These are phyloP conservation scores for Orussus abietinus DNA, from an alignment of 1,140 invertebrate genomes.

Conservation along the genomic window DNA sequence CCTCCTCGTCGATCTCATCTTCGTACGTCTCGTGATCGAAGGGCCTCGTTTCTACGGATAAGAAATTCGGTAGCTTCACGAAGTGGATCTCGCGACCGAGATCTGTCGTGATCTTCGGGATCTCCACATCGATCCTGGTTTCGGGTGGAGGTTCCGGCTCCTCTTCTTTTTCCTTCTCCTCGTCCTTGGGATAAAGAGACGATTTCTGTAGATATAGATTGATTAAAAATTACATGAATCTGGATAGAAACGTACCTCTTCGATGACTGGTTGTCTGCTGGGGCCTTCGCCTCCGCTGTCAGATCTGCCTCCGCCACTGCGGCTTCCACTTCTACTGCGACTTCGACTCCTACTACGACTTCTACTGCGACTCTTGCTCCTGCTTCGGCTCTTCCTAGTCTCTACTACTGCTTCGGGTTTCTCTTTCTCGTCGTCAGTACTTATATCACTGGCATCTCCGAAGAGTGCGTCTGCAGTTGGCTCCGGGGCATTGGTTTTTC, in stretches of 20 bases:
- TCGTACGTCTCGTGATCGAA: conserved; percentile 95
- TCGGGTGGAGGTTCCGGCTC: conserved; percentile 79
- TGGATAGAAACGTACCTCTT: conserved; percentile 46
- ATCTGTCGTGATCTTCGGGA: conserved; percentile 90
- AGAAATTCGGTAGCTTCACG: conserved; percentile 90
- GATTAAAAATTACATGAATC: conserved; percentile 18
- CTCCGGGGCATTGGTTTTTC: conserved; percentile 47
- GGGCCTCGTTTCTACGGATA: conserved; percentile 88
- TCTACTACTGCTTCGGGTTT: conserved; percentile 41
- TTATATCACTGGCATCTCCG: conserved; percentile 91
- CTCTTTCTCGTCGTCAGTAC: conserved; percentile 69
- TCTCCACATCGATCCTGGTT: conserved; percentile 93
- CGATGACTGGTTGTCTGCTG: conserved; percentile 39
- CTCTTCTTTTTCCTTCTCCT: conserved; percentile 66
- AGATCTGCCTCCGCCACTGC: conserved; percentile 42
- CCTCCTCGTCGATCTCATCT: conserved; percentile 98
- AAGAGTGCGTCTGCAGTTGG: conserved; percentile 81
- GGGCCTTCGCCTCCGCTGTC: conserved; percentile 41
- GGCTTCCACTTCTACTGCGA: conserved; percentile 38
- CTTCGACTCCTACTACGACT: conserved; percentile 35
- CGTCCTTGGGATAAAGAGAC: conserved; percentile 42
- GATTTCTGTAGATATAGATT: conserved; percentile 22
- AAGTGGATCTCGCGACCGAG: conserved; percentile 90
- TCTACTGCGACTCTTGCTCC: conserved; percentile 35
- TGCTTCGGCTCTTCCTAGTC: conserved; percentile 41